phyloP scores from a whole-genome alignment of 2,888 invertebrate species.

The Euzetes globulus region DNA sequence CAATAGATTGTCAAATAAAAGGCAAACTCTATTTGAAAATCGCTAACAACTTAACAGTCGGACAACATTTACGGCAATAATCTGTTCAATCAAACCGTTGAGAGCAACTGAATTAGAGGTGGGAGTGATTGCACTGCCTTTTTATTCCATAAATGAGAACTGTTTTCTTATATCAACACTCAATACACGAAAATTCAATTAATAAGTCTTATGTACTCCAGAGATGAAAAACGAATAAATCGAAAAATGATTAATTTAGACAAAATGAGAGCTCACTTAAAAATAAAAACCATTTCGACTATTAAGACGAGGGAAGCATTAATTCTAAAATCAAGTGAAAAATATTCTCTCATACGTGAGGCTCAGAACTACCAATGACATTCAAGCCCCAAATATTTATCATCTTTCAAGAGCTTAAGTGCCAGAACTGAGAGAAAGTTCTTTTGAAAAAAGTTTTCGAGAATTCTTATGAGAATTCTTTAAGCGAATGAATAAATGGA shows the following conservation, averaged over 20 bases:
- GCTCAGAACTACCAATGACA: neutral
- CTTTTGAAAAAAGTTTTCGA: neutral
- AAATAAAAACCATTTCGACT: neutral
- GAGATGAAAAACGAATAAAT: neutral
- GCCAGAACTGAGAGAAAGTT: neutral
- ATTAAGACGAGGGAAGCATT: neutral
- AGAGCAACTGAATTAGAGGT: no score
- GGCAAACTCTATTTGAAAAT: no score
- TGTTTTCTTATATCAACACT: neutral
- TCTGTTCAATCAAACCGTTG: no score
- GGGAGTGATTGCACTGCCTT: no score
- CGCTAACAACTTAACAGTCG: no score
- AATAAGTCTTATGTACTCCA: neutral
- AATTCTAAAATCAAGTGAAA: neutral
- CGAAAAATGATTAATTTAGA: neutral
- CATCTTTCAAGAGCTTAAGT: neutral
- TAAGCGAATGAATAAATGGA: neutral
- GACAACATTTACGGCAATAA: no score
- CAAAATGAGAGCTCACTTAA: neutral
- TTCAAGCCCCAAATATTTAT: neutral
- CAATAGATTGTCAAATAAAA: neutral
- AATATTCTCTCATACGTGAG: neutral
- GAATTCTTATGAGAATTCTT: neutral
- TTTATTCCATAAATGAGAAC: no score
- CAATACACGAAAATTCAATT: neutral